Base-by-base conservation (phyloP, 2,113 vertebrate genomes). In the Globicephala melas region DNA sequence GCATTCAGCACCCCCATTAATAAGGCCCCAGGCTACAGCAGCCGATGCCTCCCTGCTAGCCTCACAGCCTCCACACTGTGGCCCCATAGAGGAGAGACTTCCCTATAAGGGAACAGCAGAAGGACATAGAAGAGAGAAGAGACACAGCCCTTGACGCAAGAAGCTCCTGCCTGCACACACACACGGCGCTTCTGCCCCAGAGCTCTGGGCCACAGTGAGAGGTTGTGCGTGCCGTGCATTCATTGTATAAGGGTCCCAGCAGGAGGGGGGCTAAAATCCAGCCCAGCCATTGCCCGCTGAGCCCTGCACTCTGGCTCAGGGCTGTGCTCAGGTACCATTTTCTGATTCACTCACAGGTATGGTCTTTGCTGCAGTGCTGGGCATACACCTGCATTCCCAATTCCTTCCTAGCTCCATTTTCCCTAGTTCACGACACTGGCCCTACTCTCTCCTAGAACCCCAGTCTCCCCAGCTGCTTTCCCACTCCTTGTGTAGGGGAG, bases 1-100 rank as follows among this genome's bases (percentile, higher is more conserved):
- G 12, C 67, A 58, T 58, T 96, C 90, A 77, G 33, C 53, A 33
- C 38, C 36, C 55, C 74, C 71, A 77, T 92, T 95, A 98, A 96
- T 94, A 96, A 97, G 87, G 71, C 55, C 86, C 89, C 38, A 67
- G 65, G n/a, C 86, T 94, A 47, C 12, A 55, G 44, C 83, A 55
- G 47, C 77, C 36, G 9, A 55, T 7, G 63, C 71, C 83, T 93
- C 68, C n/a, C 26, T 63, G 26, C 31, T 68, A 76, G 63, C 71
- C 82, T 76, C 73, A 94, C 63, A 89, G 63, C 60, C 60, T 65
- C 41, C 60, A 53, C 79, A 36, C 8, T 12, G 6, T 21, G 82
- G 65, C 47, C 60, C 74, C 12, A 10, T 6, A 85, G 85, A 60
- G 38, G 68, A 95, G 47, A 95, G 47, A 73, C 28, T 38, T 55